Conservation (phyloP, 2,888 invertebrate species). For the Pollenia amentaria region DNA sequence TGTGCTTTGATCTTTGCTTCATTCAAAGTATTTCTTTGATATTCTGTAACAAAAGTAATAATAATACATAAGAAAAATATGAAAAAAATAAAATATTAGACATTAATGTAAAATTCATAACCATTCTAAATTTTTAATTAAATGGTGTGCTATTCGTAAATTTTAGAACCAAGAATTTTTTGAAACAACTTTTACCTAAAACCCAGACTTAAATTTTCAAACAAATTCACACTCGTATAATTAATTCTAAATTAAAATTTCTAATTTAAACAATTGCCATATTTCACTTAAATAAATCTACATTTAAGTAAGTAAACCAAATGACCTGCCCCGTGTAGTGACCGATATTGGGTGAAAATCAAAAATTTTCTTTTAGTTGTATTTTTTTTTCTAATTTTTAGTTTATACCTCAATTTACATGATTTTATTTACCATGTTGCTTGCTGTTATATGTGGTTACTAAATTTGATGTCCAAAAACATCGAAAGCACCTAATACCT, state of each 20-base stretch:
- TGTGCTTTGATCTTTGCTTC: background rate
- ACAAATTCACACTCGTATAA: too few relatives aligned
- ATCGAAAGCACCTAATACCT: too few relatives aligned
- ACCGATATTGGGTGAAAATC: too few relatives aligned
- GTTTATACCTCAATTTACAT: too few relatives aligned
- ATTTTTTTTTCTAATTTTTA: too few relatives aligned
- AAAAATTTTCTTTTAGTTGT: too few relatives aligned
- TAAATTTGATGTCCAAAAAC: too few relatives aligned
- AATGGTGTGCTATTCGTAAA: too few relatives aligned
- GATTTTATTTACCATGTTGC: too few relatives aligned
- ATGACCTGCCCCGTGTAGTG: slow-evolving; percentile 12
- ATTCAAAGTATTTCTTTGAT: slow-evolving; percentile 26
- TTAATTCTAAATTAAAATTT: background rate
- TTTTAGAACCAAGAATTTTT: background rate
- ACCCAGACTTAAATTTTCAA: too few relatives aligned
- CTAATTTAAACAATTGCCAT: background rate
- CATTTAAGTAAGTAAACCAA: slow-evolving; percentile 37
- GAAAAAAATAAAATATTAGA: background rate
- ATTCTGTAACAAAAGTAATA: slow-evolving; percentile 42
- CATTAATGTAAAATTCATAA: slow-evolving; percentile 30
- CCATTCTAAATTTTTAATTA: background rate
- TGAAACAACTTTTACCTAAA: background rate
- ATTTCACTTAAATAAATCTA: slow-evolving; percentile 19
- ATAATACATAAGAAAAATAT: slow-evolving; percentile 8
- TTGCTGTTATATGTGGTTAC: too few relatives aligned